Conservation (phyloP, 1,140 invertebrate genomes). For the Nephila pilipes region DNA sequence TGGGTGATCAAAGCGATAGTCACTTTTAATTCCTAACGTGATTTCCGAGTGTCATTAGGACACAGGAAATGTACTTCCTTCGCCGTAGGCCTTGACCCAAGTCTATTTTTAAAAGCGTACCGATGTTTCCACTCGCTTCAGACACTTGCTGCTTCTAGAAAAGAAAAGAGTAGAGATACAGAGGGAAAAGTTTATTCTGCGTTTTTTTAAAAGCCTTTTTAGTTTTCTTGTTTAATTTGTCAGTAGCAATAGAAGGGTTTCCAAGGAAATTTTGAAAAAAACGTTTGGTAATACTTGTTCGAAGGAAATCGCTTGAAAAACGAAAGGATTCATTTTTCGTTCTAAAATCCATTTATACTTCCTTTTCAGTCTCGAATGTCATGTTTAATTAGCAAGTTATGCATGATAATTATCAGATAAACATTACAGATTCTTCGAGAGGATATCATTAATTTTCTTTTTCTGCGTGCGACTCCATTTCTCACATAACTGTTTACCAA, state of each 20-base stretch:
- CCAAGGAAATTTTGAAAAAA: background rate
- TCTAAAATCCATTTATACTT: background rate
- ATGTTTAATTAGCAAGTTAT: background rate
- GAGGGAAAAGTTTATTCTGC: background rate
- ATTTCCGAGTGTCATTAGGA: slow-evolving; percentile 14
- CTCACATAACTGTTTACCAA: too few relatives aligned
- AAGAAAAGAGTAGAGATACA: background rate
- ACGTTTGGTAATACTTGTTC: background rate
- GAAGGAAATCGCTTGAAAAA: background rate
- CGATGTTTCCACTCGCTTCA: background rate
- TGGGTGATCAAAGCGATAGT: background rate
- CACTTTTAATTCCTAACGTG: slow-evolving; percentile 11
- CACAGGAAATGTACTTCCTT: slow-evolving; percentile 33
- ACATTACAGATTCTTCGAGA: background rate
- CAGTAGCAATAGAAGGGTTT: background rate
- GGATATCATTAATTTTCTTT: too few relatives aligned
- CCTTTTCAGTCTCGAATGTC: background rate
- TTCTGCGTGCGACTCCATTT: too few relatives aligned
- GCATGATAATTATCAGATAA: background rate
- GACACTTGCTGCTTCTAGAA: background rate
- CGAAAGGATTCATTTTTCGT: background rate
- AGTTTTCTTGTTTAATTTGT: background rate
- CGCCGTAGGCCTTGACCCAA: slow-evolving; percentile 20
- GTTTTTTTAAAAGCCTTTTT: background rate
- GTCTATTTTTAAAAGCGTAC: slow-evolving; percentile 9